These are phyloP conservation scores for Aporophyla lueneburgensis DNA, from an alignment of 2,888 invertebrate genomes.

Conservation along the genomic window DNA sequence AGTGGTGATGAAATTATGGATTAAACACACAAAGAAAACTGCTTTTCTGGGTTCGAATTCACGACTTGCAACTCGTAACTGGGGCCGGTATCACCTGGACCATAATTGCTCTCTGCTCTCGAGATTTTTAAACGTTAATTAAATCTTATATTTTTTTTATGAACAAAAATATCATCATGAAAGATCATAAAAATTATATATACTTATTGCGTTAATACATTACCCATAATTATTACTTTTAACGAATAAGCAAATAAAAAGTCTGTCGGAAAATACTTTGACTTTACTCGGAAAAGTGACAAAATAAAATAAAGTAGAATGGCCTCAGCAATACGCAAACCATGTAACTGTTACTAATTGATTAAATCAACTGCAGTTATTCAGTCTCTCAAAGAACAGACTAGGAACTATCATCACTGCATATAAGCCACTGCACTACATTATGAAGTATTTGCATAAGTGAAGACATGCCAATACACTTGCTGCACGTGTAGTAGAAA, in stretches of 20 bases:
- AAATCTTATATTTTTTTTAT: too few species aligned
- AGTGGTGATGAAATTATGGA: too few species aligned
- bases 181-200: too few species aligned
- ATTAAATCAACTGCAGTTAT: neutral
- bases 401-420: neutral
- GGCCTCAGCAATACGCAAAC: neutral
- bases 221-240: neutral
- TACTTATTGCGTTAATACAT: neutral
- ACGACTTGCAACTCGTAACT: too few species aligned
- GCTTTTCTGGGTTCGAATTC: too few species aligned
- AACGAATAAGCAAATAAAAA: neutral
- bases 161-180: too few species aligned
- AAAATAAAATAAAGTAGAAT: neutral
- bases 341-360: neutral
- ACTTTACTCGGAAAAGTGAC: neutral
- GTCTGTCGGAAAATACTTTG: too few species aligned
- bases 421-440: neutral
- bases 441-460: conserved; percentile 38
- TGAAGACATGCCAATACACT: conserved; percentile 48
- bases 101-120: too few species aligned
- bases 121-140: too few species aligned
- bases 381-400: neutral
- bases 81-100: too few species aligned
- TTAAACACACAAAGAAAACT: too few species aligned
- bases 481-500: conserved; percentile 35